phyloP scores from a whole-genome alignment of 2,888 invertebrate genomes.

The Allolobophora icterica region DNA sequence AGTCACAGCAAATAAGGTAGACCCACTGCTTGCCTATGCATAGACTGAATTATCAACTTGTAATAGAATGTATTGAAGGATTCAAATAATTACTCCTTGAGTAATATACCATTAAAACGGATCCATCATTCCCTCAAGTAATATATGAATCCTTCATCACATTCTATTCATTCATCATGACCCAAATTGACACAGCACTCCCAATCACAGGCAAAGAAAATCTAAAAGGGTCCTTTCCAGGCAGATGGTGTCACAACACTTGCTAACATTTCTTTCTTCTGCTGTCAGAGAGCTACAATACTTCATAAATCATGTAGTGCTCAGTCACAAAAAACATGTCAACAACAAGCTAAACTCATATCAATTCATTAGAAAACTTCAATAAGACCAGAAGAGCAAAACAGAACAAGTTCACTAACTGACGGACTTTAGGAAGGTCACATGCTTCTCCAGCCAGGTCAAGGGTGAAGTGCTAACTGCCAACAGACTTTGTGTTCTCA shows the following conservation, averaged over 20 bases:
- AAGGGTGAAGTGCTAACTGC: constrained; percentile 14
- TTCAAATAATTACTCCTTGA: neutral
- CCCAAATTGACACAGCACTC: neutral
- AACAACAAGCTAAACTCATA: neutral
- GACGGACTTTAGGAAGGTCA: neutral
- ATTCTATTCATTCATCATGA: neutral
- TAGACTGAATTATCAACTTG: neutral
- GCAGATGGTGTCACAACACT: neutral
- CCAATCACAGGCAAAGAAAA: neutral
- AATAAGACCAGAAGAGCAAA: neutral
- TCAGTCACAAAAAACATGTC: neutral
- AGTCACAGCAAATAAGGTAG: neutral
- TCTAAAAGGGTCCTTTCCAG: neutral
- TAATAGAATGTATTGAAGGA: neutral
- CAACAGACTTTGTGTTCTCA: neutral
- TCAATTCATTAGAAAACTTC: neutral
- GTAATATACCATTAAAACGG: neutral
- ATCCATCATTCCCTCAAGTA: no score
- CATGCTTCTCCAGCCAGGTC: neutral
- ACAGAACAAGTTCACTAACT: neutral
- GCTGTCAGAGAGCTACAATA: neutral
- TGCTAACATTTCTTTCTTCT: neutral
- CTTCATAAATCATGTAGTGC: neutral
- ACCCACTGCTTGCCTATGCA: neutral
- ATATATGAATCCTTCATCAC: no score